Conservation (phyloP, 1,140 invertebrate species). For the Eulimnadia texana region DNA sequence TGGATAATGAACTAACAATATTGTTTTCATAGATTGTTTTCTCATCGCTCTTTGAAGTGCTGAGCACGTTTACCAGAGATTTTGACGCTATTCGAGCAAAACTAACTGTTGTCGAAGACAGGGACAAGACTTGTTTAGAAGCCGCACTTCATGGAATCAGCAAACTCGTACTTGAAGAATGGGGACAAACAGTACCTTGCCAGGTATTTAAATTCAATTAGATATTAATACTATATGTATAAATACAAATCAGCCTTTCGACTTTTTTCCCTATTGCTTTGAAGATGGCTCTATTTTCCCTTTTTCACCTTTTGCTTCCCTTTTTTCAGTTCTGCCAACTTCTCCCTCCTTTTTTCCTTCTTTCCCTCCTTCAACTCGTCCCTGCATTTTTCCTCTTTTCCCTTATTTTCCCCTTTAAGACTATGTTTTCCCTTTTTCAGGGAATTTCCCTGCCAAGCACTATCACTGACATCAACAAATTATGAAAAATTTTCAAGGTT, state of each 20-base stretch:
- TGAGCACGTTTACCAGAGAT: constrained; percentile 68
- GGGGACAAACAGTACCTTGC: constrained; percentile 63
- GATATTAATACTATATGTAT: background rate
- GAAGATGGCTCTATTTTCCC: no score
- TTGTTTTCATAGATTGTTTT: constrained; percentile 46
- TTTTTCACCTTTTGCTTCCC: no score
- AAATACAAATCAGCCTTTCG: background rate
- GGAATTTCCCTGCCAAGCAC: no score
- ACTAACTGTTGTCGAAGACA: constrained; percentile 55
- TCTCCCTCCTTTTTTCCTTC: no score
- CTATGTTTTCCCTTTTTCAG: no score
- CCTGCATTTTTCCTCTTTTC: no score
- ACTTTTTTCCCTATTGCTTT: constrained; percentile 2
- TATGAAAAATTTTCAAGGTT: background rate
- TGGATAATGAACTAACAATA: background rate
- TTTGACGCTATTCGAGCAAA: constrained; percentile 58
- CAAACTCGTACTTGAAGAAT: constrained; percentile 60
- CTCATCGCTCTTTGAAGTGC: constrained; percentile 61
- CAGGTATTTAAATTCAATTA: constrained; percentile 39
- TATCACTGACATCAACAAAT: no score
- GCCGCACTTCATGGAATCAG: constrained; percentile 57
- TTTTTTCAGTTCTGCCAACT: no score
- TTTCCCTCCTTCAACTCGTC: no score
- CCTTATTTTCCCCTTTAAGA: no score
- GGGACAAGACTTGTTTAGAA: constrained; percentile 70